Base-by-base conservation (phyloP, 2,888 invertebrate genomes). In the Parnassius apollo region DNA sequence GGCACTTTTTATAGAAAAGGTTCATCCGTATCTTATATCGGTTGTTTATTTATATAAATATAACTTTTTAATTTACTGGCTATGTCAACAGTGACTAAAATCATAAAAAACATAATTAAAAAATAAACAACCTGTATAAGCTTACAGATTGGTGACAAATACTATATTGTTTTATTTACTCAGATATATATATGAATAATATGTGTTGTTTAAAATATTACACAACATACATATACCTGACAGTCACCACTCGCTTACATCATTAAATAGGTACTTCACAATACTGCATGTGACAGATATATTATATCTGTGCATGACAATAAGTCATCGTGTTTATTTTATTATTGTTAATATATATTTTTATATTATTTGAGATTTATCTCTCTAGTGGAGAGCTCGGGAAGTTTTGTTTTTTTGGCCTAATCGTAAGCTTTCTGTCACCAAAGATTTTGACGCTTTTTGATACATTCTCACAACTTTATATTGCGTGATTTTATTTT, bases 301-400 rank as follows among this genome's bases (percentile, higher is more conserved):
- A 85, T 67, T 65, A 75, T 77, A 59, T 85, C 79, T 83, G 80
- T 84, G 89, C 88, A 88, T 88, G 90, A 86, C 82, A 69, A 61
- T 51, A 71, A 67, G 81, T 84, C 82, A 82, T 81, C 76, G 79
- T 80, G 53, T 58, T 62, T 70, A 49, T 64, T 74, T 66, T 68
- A 70, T 75, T 75, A 75, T 80, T 72, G 77, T 71, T 71, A 67
- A 71, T 66, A 75, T 72, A 75, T 72, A 72, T 76, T 75, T 70
- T 74, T 75, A 76, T 72, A 76, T 82, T 75, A 78, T 64, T 65
- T 62, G 72, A 80, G 72, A 76, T 50, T 55, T 84, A 81, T 77
- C 91, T 91, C 91, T 89, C 89, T 86, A 82, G 91, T 92, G 91
- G 90, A 91, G 91, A 91, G 89, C 91, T 91, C 91, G 84, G 90